Evolutionary conservation across 2,113 vertebrate genomes (phyloP).

Genomic region (Podarcis cretensis): DNA sequence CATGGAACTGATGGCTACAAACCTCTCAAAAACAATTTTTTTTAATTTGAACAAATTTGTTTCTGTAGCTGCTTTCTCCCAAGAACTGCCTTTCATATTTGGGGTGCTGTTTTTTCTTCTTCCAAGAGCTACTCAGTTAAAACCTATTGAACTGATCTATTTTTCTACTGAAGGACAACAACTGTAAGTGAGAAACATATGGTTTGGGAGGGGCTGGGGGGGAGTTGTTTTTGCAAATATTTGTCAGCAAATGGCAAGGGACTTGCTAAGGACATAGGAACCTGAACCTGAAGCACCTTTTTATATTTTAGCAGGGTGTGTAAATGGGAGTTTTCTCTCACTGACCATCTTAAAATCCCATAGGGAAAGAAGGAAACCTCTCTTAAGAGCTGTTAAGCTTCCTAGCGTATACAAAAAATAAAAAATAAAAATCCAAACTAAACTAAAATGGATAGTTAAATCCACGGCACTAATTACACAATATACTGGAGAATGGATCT

Average conservation of each 20-base stretch:
- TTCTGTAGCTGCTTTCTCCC: background rate
- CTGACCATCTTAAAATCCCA: background rate
- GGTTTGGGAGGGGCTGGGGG: background rate
- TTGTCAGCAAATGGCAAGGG: slow-evolving; percentile 14
- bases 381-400: background rate
- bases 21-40: background rate
- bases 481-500: background rate
- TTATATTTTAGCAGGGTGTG: background rate
- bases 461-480: background rate
- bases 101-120: too few relatives aligned
- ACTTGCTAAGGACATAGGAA: background rate
- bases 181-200: slow-evolving; percentile 36
- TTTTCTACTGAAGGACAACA: slow-evolving; percentile 54
- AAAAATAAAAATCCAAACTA: background rate
- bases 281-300: background rate
- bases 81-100: slow-evolving; percentile 33
- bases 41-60: background rate
- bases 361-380: background rate
- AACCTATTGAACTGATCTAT: slow-evolving; percentile 59
- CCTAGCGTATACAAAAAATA: too few relatives aligned
- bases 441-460: background rate
- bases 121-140: slow-evolving; percentile 42
- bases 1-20: slow-evolving; percentile 11
- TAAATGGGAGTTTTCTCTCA: background rate
- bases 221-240: slow-evolving; percentile 23